Evolutionary conservation across 2,888 invertebrate genomes (phyloP).

Genomic region (Conus canariensis): DNA sequence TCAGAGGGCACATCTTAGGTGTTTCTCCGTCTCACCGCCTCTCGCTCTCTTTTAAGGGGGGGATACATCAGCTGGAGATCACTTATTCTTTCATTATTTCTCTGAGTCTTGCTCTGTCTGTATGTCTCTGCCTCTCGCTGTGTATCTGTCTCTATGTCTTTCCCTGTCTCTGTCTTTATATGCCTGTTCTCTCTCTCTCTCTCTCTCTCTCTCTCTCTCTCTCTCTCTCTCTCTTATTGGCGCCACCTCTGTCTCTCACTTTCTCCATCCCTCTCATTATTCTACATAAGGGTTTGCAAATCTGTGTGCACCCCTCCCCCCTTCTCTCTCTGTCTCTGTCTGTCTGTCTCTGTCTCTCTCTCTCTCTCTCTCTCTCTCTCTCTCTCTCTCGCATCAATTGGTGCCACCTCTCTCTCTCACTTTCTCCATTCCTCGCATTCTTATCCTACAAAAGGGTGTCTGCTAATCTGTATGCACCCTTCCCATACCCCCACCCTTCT

Average conservation of each 20-base stretch:
- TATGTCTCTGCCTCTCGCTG: background rate
- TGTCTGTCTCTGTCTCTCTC: slow-evolving; percentile 33
- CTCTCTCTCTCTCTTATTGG: background rate
- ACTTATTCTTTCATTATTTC: background rate
- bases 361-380: slow-evolving; percentile 36
- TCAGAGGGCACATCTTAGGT: background rate
- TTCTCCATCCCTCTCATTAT: background rate
- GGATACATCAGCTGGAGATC: background rate
- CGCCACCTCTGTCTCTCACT: background rate
- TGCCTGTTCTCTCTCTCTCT: background rate
- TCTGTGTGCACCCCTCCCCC: too few relatives aligned
- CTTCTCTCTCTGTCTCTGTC: background rate
- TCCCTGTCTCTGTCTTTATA: background rate
- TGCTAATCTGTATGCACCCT: too few relatives aligned
- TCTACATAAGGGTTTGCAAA: too few relatives aligned
- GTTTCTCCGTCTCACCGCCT: background rate
- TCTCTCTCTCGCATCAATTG: background rate
- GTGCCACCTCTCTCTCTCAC: too few relatives aligned
- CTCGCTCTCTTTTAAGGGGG: background rate
- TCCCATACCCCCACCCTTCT: too few relatives aligned
- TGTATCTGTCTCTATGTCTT: background rate
- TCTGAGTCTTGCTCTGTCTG: background rate
- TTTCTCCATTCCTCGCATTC: too few relatives aligned
- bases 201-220: slow-evolving; percentile 1
- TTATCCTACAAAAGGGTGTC: too few relatives aligned